phyloP scores from a whole-genome alignment of 2,888 invertebrate genomes.

The Prenolepis imparis region DNA sequence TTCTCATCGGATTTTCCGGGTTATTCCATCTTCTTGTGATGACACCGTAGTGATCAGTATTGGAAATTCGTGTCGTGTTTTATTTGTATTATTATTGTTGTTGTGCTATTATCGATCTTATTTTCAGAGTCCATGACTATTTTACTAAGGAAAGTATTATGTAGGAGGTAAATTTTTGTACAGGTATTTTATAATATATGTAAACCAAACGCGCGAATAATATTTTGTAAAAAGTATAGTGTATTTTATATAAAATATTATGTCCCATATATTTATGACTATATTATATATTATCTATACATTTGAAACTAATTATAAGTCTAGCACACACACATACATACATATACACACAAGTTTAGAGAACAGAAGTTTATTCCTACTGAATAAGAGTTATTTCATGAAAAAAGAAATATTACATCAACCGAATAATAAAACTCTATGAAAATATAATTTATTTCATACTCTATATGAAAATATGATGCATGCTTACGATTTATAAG shows the following conservation, averaged over 20 bases:
- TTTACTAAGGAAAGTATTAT: constrained; percentile 18
- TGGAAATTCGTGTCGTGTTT: neutral
- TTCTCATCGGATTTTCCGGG: constrained; percentile 63
- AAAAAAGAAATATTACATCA: neutral
- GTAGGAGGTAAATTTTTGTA: constrained; percentile 9
- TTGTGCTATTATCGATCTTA: neutral
- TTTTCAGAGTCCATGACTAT: constrained; percentile 19
- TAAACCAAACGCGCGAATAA: neutral
- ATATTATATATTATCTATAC: neutral
- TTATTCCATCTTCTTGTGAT: constrained; percentile 45
- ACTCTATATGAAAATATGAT: neutral
- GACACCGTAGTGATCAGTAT: constrained; percentile 51
- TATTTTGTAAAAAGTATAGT: neutral
- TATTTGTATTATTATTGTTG: neutral
- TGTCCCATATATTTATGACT: neutral
- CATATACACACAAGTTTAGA: neutral
- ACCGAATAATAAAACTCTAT: neutral
- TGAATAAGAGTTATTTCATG: neutral
- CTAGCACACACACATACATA: neutral
- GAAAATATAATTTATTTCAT: neutral
- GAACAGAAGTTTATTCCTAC: neutral
- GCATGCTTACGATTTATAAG: constrained; percentile 1
- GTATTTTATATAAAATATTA: constrained; percentile 12
- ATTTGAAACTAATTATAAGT: neutral
- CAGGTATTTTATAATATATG: constrained; percentile 14